phyloP scores from a whole-genome alignment of 2,113 vertebrate species.

The Buteo buteo region DNA sequence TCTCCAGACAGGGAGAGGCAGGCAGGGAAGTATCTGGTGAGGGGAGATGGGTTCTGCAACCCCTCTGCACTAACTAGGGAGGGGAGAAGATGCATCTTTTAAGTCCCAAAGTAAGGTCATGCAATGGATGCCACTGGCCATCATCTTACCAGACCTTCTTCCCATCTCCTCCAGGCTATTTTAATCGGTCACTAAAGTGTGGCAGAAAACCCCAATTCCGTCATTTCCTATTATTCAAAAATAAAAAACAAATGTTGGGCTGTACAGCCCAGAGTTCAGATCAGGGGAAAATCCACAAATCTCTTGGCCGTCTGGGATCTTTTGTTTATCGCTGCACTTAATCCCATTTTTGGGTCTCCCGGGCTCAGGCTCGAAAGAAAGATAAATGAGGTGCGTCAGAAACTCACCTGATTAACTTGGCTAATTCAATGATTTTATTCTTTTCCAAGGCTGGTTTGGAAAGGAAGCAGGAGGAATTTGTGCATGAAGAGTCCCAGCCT shows the following conservation, averaged over 20 bases:
- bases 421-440: constrained; percentile 1
- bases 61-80: background rate
- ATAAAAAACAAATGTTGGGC: constrained; percentile 58
- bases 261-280: constrained; percentile 2
- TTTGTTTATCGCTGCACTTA: constrained; percentile 48
- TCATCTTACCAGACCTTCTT: background rate
- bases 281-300: constrained; percentile 62
- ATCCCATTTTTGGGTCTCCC: constrained; percentile 48
- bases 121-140: background rate
- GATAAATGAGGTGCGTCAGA: constrained; percentile 59
- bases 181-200: background rate
- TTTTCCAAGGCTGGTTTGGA: background rate
- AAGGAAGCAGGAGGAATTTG: background rate
- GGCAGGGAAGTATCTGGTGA: background rate
- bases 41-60: background rate
- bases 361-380: constrained; percentile 1
- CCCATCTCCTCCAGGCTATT: background rate
- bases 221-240: constrained; percentile 31
- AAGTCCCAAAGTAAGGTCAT: background rate
- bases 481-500: background rate
- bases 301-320: constrained; percentile 36
- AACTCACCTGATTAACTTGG: constrained; percentile 60
- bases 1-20: background rate
- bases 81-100: background rate
- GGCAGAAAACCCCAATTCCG: background rate